Evolutionary conservation across 2,888 invertebrate species (phyloP).

Genomic region (Baccha elongata): DNA sequence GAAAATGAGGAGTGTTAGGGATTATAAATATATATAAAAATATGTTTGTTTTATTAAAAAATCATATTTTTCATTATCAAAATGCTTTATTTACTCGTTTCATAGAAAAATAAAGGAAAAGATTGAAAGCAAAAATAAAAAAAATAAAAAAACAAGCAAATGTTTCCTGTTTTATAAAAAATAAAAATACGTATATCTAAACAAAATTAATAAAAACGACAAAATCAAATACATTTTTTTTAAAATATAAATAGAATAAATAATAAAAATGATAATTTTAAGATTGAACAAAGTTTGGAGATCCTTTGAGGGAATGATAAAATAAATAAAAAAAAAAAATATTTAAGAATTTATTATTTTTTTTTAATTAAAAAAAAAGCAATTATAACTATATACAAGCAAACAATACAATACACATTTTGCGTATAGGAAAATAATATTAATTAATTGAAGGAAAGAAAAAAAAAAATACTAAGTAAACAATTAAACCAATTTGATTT

Average conservation of each 20-base stretch:
- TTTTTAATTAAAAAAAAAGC: conserved; percentile 24
- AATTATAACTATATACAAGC: not conserved
- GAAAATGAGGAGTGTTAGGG: not conserved
- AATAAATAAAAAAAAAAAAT: conserved; percentile 6
- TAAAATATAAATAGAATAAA: not conserved
- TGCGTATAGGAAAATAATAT: conserved; percentile 58
- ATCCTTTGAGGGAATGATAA: conserved; percentile 39
- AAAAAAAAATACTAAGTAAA: conserved; percentile 35
- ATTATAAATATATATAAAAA: not conserved
- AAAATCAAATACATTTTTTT: not conserved
- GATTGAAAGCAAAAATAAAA: not conserved
- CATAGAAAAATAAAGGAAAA: not conserved
- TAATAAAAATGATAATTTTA: conserved; percentile 38
- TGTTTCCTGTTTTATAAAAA: not conserved
- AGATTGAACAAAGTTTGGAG: conserved; percentile 56
- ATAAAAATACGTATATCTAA: not conserved
- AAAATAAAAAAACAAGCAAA: no score
- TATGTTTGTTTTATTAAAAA: not conserved
- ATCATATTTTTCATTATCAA: not conserved
- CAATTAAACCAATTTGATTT: conserved; percentile 44
- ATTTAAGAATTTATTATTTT: conserved; percentile 32
- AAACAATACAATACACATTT: conserved; percentile 45
- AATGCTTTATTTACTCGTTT: not conserved
- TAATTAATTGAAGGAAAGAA: conserved; percentile 33
- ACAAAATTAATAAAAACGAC: conserved; percentile 3